Evolutionary conservation across 2,797 vertebrate species (phyloP).

Genomic region (Channa striata): DNA sequence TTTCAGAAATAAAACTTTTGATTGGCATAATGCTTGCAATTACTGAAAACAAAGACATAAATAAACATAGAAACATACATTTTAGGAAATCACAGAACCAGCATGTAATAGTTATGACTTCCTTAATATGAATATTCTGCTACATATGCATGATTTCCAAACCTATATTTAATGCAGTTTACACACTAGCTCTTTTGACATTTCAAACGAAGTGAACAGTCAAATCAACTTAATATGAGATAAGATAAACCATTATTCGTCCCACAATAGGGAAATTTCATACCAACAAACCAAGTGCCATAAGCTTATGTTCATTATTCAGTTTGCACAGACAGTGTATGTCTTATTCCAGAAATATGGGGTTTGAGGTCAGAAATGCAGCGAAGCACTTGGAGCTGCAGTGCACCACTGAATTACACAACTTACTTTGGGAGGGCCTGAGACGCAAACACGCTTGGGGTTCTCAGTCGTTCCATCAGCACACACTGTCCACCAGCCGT

Average conservation of each 20-base stretch:
- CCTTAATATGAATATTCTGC: background rate
- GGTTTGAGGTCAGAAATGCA: constrained; percentile 45
- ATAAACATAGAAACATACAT: too few species aligned
- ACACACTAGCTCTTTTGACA: background rate
- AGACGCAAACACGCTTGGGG: constrained; percentile 30
- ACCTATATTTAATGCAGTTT: background rate
- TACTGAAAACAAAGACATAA: background rate
- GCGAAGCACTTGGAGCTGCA: constrained; percentile 52
- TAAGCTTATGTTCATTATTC: constrained; percentile 2
- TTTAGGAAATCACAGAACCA: constrained; percentile 12
- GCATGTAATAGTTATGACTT: background rate
- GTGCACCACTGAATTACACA: constrained; percentile 56
- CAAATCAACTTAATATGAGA: too few species aligned
- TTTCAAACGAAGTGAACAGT: constrained; percentile 3
- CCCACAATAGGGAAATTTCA: too few species aligned
- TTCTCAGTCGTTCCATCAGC: constrained; percentile 39
- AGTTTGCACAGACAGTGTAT: background rate
- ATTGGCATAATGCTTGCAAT: constrained; percentile 12
- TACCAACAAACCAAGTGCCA: background rate
- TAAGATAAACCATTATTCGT: too few species aligned
- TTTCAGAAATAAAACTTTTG: constrained; percentile 6
- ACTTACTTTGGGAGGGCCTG: constrained; percentile 40
- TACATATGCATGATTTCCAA: background rate
- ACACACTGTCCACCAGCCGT: constrained; percentile 36
- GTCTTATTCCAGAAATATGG: constrained; percentile 37